Evolutionary conservation across 2,888 invertebrate genomes (phyloP).

Genomic region (Eueremaeus valkanovi): DNA sequence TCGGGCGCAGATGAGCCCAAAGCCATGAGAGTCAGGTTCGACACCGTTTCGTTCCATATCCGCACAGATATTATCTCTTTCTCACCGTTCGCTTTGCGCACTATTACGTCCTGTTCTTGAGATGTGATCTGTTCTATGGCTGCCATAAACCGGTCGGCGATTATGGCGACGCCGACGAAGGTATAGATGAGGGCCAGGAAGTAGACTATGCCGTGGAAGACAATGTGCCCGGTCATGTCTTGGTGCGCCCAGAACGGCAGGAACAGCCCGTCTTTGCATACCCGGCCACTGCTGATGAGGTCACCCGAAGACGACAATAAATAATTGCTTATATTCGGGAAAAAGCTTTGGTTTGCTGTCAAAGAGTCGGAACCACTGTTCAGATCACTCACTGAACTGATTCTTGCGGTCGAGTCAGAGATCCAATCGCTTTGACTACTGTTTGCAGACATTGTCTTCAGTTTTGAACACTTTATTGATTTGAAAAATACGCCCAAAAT

Average conservation of each 20-base stretch:
- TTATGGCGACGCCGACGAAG: slow-evolving; percentile 97
- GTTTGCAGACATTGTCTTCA: background rate
- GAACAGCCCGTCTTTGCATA: slow-evolving; percentile 77
- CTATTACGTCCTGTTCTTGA: slow-evolving; percentile 84
- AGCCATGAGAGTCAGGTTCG: slow-evolving; percentile 97
- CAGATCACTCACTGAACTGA: background rate
- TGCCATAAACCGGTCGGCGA: slow-evolving; percentile 98
- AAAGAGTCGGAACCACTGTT: background rate
- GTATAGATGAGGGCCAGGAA: slow-evolving; percentile 83
- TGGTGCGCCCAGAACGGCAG: slow-evolving; percentile 79
- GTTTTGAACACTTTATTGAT: background rate
- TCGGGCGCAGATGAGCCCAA: slow-evolving; percentile 97
- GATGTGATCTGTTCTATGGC: slow-evolving; percentile 99
- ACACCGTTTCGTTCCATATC: slow-evolving; percentile 99
- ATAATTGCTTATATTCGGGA: background rate
- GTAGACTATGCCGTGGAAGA: slow-evolving; percentile 83
- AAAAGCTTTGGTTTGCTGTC: background rate
- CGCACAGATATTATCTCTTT: slow-evolving; percentile 83
- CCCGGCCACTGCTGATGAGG: background rate
- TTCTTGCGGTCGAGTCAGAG: too few species aligned
- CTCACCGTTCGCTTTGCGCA: slow-evolving; percentile 82
- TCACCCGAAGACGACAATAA: background rate
- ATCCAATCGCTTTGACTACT: background rate
- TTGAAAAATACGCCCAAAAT: background rate
- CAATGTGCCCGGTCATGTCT: slow-evolving; percentile 62